These are phyloP conservation scores for Junonia oenone DNA, from an alignment of 2,888 invertebrate species.

Conservation along the genomic window DNA sequence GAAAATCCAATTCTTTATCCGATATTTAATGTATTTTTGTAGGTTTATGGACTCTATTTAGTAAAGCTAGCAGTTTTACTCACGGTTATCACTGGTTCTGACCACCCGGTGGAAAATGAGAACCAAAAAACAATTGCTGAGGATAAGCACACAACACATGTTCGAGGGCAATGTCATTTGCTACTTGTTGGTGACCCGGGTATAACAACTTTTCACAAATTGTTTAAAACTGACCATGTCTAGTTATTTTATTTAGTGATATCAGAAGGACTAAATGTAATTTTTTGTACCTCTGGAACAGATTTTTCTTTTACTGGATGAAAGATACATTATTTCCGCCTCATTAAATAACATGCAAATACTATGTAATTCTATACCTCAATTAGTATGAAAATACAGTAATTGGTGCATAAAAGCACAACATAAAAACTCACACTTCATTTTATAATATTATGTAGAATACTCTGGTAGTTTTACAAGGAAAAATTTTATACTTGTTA, in stretches of 20 bases:
- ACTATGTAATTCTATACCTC: no score
- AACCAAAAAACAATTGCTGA: conserved; percentile 66
- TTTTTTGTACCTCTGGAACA: no score
- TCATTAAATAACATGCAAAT: no score
- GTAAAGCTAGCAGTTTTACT: conserved; percentile 92
- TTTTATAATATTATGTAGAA: no score
- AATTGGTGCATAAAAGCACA: no score
- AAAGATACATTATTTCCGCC: no score
- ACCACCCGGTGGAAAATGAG: conserved; percentile 46
- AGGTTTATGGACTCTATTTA: conserved; percentile 92
- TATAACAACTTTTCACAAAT: conserved; percentile 38
- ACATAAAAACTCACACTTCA: no score
- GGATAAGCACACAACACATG: conserved; percentile 72
- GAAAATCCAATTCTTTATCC: no score
- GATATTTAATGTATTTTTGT: conserved; percentile 35
- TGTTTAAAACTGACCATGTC: neutral
- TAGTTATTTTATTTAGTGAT: neutral
- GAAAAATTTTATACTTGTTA: no score
- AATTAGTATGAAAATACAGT: no score
- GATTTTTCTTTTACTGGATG: no score
- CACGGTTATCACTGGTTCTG: conserved; percentile 72
- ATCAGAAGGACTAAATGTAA: neutral
- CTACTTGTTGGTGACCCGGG: conserved; percentile 93
- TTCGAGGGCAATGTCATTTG: conserved; percentile 90
- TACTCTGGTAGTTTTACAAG: no score